Percentiles rank a stretch among this genome's conserved stretches.
These are phyloP conservation scores for Tragelaphus buxtoni DNA, from an alignment of 2,113 vertebrate species.

Conservation along the genomic window DNA sequence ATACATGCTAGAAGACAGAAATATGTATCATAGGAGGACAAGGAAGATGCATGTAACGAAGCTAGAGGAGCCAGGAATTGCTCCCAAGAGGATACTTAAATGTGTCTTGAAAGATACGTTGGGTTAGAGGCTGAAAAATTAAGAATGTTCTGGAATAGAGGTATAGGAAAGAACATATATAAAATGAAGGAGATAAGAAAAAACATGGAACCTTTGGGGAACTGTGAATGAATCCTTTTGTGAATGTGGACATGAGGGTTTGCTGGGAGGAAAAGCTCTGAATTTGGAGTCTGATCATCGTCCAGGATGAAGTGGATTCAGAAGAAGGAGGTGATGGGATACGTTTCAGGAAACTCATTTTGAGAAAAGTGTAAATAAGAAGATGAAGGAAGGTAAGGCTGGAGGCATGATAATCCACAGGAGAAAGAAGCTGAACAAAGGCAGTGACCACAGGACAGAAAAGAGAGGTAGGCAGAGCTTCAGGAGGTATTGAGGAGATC, in stretches of 20 bases:
- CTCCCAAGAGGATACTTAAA: neutral
- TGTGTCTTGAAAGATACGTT: neutral
- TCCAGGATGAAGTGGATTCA: neutral
- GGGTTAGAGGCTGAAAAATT: neutral
- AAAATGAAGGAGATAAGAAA: neutral
- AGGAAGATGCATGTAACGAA: neutral
- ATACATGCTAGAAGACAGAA: neutral
- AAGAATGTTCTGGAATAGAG: neutral
- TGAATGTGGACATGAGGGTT: fast-evolving
- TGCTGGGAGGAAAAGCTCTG: neutral
- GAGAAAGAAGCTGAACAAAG: neutral
- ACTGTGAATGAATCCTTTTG: neutral
- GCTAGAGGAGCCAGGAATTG: neutral
- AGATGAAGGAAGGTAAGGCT: neutral
- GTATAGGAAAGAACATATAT: neutral
- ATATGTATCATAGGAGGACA: neutral
- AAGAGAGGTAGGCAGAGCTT: neutral
- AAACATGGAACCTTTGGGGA: neutral
- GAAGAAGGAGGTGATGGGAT: neutral
- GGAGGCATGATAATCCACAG: neutral
- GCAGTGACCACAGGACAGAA: neutral
- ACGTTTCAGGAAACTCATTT: neutral
- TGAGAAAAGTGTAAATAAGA: neutral
- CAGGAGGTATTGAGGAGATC: neutral
- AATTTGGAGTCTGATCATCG: neutral